These are phyloP conservation scores for Denticeps clupeoides DNA, from an alignment of 2,797 vertebrate genomes.

Conservation along the genomic window DNA sequence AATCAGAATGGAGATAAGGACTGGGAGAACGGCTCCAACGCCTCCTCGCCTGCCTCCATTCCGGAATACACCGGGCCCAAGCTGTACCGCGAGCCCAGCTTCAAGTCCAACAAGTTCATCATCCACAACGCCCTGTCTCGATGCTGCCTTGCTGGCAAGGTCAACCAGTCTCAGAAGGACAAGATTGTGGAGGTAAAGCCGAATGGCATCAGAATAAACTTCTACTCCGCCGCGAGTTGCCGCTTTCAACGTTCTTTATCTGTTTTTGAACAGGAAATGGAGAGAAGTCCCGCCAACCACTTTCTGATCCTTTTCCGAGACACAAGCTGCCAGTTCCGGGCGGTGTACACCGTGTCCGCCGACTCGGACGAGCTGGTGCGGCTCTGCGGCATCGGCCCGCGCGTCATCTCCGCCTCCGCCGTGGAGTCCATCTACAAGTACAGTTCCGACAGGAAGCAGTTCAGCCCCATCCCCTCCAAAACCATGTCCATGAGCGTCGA, in stretches of 20 bases:
- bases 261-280: conserved; percentile 63
- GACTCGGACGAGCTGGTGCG: conserved; percentile 65
- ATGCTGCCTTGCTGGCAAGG: conserved; percentile 84
- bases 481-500: conserved; percentile 85
- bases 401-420: conserved; percentile 56
- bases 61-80: conserved; percentile 81
- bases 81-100: conserved; percentile 84
- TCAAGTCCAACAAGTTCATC: conserved; percentile 90
- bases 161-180: conserved; percentile 79
- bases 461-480: conserved; percentile 78
- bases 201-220: background rate
- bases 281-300: conserved; percentile 81
- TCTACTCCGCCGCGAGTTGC: too few species aligned
- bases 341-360: conserved; percentile 67
- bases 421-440: conserved; percentile 86
- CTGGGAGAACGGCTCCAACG: conserved; percentile 66
- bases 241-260: background rate
- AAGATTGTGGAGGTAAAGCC: conserved; percentile 72
- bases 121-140: conserved; percentile 82
- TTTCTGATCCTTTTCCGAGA: conserved; percentile 87
- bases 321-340: conserved; percentile 79
- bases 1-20: conserved; percentile 69
- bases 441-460: conserved; percentile 85
- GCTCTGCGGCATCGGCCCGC: conserved; percentile 69
- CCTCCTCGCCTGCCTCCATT: conserved; percentile 65